Conservation (phyloP, 2,888 invertebrate genomes). For the Gortyna flavago region DNA sequence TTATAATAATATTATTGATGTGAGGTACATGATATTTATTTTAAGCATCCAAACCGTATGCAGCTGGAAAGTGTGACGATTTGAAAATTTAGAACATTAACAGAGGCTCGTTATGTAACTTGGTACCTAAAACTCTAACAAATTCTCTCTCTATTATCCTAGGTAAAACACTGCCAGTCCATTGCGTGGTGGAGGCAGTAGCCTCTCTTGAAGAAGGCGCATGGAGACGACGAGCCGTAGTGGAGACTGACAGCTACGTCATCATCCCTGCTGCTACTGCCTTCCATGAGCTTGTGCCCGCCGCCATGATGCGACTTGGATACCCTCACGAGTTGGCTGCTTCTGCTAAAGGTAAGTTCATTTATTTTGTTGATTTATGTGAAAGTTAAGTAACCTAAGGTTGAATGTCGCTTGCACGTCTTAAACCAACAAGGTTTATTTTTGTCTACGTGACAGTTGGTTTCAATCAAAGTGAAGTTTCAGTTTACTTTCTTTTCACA, state of each 20-base stretch:
- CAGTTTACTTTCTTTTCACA: no score
- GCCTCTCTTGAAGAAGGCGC: constrained; percentile 92
- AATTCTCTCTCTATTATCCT: constrained; percentile 58
- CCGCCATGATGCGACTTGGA: constrained; percentile 97
- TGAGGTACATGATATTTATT: not conserved
- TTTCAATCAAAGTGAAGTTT: no score
- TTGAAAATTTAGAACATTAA: no score
- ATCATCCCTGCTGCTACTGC: constrained; percentile 97
- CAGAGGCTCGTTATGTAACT: no score
- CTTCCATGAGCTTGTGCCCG: constrained; percentile 97
- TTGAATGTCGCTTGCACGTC: not conserved
- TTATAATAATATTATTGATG: not conserved
- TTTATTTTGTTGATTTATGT: not conserved
- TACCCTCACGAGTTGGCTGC: constrained; percentile 96
- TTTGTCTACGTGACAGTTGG: no score
- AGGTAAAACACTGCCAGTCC: constrained; percentile 95
- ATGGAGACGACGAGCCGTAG: constrained; percentile 92
- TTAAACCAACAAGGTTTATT: not conserved
- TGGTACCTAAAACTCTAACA: not conserved
- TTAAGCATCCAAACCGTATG: not conserved
- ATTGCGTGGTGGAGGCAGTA: constrained; percentile 98
- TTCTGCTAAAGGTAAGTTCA: constrained; percentile 93
- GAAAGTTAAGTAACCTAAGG: not conserved
- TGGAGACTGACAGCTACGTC: constrained; percentile 98
- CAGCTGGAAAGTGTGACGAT: not conserved